Conservation (phyloP, 2,888 invertebrate species). For the Meghimatium bilineatum region DNA sequence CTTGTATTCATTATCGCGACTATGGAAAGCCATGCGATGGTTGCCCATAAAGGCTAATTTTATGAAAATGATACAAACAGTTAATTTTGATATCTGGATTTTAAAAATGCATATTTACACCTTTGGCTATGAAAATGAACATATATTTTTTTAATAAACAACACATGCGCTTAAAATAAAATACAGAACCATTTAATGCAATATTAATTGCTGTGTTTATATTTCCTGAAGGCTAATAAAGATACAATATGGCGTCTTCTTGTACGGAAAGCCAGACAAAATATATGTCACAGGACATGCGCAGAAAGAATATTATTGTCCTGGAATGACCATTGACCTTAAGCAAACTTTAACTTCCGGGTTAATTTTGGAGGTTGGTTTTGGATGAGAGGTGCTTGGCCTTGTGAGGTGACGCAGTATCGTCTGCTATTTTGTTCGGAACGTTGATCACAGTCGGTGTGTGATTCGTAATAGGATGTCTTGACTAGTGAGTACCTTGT, state of each 20-base stretch:
- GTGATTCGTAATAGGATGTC: neutral
- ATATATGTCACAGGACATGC: conserved; percentile 55
- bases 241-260: conserved; percentile 35
- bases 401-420: neutral
- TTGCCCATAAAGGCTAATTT: conserved; percentile 43
- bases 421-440: conserved; percentile 24
- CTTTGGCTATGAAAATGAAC: neutral
- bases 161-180: neutral
- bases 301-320: conserved; percentile 48
- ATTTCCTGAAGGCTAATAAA: conserved; percentile 17
- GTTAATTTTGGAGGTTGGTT: conserved; percentile 59
- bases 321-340: conserved; percentile 42
- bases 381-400: conserved; percentile 48
- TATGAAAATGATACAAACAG: conserved; percentile 33
- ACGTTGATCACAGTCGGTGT: neutral
- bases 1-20: conserved; percentile 25
- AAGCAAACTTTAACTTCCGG: conserved; percentile 59
- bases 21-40: conserved; percentile 37
- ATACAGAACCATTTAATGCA: neutral
- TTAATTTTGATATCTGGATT: neutral
- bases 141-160: neutral
- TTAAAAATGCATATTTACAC: neutral
- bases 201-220: neutral
- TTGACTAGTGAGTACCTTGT: conserved; percentile 14
- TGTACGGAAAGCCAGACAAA: conserved; percentile 16